Evolutionary conservation across 2,113 vertebrate species (phyloP), one percentile per base, ranked within the genome.

Genomic region (Brachionichthys hirsutus): DNA sequence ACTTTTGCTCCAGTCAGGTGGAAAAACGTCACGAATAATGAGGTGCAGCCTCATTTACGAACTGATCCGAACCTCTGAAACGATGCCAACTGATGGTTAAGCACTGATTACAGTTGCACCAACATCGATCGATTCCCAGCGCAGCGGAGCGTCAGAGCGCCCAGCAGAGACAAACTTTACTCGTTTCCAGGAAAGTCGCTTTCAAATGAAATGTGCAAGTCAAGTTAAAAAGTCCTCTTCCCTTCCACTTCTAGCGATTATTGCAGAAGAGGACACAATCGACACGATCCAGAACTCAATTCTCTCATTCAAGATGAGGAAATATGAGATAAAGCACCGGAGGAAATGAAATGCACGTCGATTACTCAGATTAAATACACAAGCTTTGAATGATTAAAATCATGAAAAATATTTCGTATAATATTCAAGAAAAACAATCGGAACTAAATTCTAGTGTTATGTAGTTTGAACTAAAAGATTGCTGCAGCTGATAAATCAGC

Each of bases 231-330:
- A 70, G 80, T 89, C 87, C 85, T 92, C 87, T 91, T 43, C 24
- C 24, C 24, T 30, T 30, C 24, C 4, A 66, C 82, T 80, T 82
- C 89, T 30, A 91, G 73, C 85, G 81, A 92, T 96, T 95, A 98
- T 95, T 98, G 95, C 94, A 95, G 94, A 92, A 92, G 92, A 94
- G 90, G 88, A 92, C 86, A 92, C 86, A 87, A 89, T 92, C 82
- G 87, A 89, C 80, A 80, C 67, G 50, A 89, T 87, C 89, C 87
- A 88, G 88, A 66, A 43, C 58, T 60, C 42, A 55, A 56, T 1
- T 77, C 69, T 77, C 51, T 43, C 70, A 64, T 56, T 48, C 18
- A 38, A 69, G 47, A 75, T 53, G 73, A 38, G 55, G 53, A 44
- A 77, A 59, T 40, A 66, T 57, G 48, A 77, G 49, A 65, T 64